Percentiles rank a stretch among this genome's conserved stretches.
Conservation (phyloP, 2,888 invertebrate species). For the Meiosimyza platycephala region DNA sequence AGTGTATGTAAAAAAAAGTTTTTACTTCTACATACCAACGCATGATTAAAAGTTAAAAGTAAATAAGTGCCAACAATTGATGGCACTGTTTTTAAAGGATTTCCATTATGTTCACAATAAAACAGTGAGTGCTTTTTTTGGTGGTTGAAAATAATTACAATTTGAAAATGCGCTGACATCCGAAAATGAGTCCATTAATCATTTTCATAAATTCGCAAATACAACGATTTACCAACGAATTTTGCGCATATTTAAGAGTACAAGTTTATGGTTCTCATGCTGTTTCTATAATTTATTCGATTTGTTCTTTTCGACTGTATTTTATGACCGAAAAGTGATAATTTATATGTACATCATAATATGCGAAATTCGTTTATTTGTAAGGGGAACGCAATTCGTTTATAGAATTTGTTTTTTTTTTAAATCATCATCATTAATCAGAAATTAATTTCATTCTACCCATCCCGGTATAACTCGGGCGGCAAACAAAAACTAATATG, state of each 20-base stretch:
- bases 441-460: neutral
- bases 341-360: conserved; percentile 7
- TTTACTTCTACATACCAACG: no score
- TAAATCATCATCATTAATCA: conserved; percentile 22
- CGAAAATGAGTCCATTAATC: conserved; percentile 30
- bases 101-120: conserved; percentile 27
- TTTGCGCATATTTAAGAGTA: neutral
- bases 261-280: neutral
- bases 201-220: conserved; percentile 23
- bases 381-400: no score
- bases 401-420: neutral
- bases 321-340: conserved; percentile 16
- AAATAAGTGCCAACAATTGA: conserved; percentile 23
- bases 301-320: neutral
- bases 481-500: neutral
- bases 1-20: no score
- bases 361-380: no score
- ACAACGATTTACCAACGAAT: neutral
- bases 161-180: conserved; percentile 40
- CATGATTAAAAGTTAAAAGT: neutral
- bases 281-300: conserved; percentile 2
- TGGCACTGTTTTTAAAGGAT: conserved; percentile 6
- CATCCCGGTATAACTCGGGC: neutral
- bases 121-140: conserved; percentile 15
- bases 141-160: conserved; percentile 42